Conservation (phyloP, 2,797 vertebrate species). For the Leuciscus waleckii region DNA sequence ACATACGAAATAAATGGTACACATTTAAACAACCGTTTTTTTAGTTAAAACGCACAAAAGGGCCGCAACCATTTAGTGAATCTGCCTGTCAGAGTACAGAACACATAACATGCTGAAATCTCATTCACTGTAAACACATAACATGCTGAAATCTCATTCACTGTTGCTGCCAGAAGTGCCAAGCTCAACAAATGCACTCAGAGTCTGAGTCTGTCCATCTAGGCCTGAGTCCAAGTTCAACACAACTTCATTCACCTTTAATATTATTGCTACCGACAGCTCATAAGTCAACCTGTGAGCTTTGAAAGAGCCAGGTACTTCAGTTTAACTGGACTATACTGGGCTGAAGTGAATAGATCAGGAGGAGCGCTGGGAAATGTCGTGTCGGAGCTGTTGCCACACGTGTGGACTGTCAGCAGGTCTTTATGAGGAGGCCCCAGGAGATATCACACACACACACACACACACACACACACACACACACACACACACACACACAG, state of each 20-base stretch:
- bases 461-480: too few species aligned
- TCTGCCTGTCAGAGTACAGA: background rate
- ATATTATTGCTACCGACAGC: slow-evolving; percentile 33
- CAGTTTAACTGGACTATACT: slow-evolving; percentile 1
- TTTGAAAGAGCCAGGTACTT: slow-evolving; percentile 15
- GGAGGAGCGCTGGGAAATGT: slow-evolving; percentile 43
- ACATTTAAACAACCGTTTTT: background rate
- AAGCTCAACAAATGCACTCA: slow-evolving; percentile 28
- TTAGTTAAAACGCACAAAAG: background rate
- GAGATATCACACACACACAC: background rate
- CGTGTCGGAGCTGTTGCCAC: slow-evolving; percentile 24
- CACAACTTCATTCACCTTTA: slow-evolving; percentile 33
- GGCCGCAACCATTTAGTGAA: background rate
- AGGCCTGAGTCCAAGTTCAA: slow-evolving; percentile 30
- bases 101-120: background rate
- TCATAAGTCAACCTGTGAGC: slow-evolving; percentile 43
- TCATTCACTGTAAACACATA: too few species aligned
- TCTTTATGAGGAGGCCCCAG: slow-evolving; percentile 27
- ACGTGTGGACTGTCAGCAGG: slow-evolving; percentile 47
- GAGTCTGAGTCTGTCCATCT: background rate
- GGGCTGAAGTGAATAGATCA: slow-evolving; percentile 15
- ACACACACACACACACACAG: too few species aligned
- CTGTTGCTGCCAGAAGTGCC: slow-evolving; percentile 1
- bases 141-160: background rate
- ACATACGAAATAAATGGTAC: fast-evolving